Evolutionary conservation across 2,113 vertebrate genomes (phyloP).

Genomic region (Haemorhous mexicanus): DNA sequence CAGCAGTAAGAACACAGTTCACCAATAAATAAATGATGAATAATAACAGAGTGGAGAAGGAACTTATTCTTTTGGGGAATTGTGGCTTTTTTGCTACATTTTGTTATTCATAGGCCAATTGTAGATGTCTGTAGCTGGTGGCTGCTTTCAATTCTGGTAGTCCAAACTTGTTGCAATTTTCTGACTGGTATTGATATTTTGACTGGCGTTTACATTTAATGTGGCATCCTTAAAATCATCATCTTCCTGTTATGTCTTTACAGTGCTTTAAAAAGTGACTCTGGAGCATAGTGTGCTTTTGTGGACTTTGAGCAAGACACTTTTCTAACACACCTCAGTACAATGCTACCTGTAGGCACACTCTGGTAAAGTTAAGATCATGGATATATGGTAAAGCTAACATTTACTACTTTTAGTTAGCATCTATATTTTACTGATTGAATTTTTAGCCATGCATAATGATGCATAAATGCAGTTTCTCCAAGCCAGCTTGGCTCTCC

Average conservation of each 20-base stretch:
- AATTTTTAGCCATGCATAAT: neutral
- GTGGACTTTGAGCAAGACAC: neutral
- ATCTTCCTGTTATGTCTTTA: neutral
- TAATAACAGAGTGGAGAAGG: neutral
- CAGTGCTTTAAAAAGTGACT: neutral
- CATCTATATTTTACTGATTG: neutral
- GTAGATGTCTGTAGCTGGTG: neutral
- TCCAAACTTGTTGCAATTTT: neutral
- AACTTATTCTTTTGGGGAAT: neutral
- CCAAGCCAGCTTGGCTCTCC: neutral
- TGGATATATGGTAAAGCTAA: neutral
- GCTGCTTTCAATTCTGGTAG: neutral
- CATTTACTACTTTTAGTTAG: neutral
- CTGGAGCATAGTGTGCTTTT: neutral
- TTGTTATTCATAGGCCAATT: neutral
- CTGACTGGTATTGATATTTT: neutral
- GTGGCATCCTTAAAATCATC: neutral
- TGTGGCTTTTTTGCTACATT: neutral
- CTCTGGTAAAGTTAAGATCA: neutral
- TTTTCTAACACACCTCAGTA: neutral
- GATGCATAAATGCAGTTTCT: neutral
- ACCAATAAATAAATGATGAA: neutral
- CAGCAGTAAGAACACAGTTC: neutral
- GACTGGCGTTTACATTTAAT: neutral
- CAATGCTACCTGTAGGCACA: neutral